These are phyloP conservation scores for Rhinolophus sinicus DNA, from an alignment of 2,113 vertebrate species.

Conservation along the genomic window DNA sequence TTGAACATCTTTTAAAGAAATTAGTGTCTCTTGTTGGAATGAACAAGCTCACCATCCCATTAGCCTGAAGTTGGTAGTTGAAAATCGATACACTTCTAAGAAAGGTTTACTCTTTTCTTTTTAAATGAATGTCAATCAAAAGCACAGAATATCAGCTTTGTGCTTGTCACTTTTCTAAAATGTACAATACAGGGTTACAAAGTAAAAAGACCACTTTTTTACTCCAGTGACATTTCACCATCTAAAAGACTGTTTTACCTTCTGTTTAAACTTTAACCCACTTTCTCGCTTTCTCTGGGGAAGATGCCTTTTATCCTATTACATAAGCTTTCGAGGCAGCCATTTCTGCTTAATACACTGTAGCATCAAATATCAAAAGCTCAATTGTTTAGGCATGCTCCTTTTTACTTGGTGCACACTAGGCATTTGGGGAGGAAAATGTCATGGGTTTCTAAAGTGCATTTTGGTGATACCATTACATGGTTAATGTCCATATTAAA, in stretches of 20 bases:
- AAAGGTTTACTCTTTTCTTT: neutral
- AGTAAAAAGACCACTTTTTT: neutral
- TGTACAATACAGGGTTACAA: neutral
- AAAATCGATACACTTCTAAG: constrained; percentile 27
- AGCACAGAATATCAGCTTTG: neutral
- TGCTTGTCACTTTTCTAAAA: neutral
- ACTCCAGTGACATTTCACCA: neutral
- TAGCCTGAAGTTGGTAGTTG: neutral
- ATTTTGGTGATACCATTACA: neutral
- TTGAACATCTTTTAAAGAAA: neutral
- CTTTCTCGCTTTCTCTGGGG: neutral
- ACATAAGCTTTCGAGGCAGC: neutral
- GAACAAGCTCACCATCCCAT: neutral
- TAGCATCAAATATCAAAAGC: neutral
- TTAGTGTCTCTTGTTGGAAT: neutral
- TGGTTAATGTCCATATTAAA: neutral
- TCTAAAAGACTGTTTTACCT: neutral
- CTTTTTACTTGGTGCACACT: neutral
- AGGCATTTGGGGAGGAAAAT: neutral
- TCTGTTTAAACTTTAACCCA: neutral
- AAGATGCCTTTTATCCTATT: neutral
- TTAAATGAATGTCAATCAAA: neutral
- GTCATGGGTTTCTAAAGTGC: neutral
- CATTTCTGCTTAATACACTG: neutral
- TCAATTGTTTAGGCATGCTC: neutral